Conservation (phyloP, 2,113 vertebrate genomes). For the Parotia lawesii region DNA sequence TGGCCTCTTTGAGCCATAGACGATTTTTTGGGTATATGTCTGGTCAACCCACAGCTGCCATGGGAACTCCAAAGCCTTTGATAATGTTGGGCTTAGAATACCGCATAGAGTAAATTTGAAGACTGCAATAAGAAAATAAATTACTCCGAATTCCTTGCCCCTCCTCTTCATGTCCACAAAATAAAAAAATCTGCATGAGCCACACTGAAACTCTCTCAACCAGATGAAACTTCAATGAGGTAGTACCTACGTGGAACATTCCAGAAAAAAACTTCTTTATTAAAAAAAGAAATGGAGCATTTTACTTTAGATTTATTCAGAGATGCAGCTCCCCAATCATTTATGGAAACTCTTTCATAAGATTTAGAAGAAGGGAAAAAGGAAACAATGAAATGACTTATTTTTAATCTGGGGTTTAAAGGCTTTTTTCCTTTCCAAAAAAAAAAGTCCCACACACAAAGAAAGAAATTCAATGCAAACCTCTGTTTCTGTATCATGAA, state of each 20-base stretch:
- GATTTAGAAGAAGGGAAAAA: background rate
- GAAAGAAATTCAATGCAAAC: conserved; percentile 51
- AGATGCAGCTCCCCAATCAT: conserved; percentile 35
- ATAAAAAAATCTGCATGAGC: background rate
- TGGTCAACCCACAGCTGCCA: background rate
- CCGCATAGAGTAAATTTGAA: background rate
- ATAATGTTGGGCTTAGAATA: background rate
- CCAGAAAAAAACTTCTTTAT: conserved; percentile 32
- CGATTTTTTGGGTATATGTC: background rate
- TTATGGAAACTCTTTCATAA: conserved; percentile 53
- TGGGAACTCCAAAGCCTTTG: background rate
- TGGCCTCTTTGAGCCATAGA: background rate
- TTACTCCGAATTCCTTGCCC: background rate
- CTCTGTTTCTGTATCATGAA: conserved; percentile 45
- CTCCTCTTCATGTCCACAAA: background rate
- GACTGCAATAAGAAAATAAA: background rate
- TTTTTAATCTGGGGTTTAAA: conserved; percentile 60
- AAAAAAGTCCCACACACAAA: conserved; percentile 27
- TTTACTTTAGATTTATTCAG: conserved; percentile 35
- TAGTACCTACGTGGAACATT: background rate
- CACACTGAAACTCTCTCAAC: conserved; percentile 28
- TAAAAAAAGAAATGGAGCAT: conserved; percentile 41
- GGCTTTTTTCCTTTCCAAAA: background rate
- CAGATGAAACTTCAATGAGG: background rate
- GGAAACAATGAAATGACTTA: conserved; percentile 60